Conservation (phyloP, 1,140 invertebrate species). For the Cepaea nemoralis region DNA sequence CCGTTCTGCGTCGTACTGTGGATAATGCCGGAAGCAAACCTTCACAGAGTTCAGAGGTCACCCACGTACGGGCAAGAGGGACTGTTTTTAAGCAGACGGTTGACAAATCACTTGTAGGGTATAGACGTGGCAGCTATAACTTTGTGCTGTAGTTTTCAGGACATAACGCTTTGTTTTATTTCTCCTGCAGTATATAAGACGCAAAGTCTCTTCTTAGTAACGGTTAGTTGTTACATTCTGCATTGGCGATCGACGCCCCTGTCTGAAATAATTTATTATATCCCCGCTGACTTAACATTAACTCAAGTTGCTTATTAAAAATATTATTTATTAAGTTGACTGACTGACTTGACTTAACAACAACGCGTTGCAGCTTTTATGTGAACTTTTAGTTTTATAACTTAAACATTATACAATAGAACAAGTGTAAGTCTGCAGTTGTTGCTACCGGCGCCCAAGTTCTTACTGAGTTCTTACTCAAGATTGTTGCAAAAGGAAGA, state of each 20-base stretch:
- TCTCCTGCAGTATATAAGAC: not conserved
- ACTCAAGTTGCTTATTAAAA: too few relatives aligned
- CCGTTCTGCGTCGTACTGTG: not conserved
- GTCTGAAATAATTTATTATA: too few relatives aligned
- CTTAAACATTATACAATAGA: too few relatives aligned
- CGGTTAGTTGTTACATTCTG: not conserved
- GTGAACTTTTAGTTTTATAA: too few relatives aligned
- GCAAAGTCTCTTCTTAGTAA: not conserved
- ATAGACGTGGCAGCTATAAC: slow-evolving; percentile 7
- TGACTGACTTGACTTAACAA: too few relatives aligned
- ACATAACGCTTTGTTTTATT: not conserved
- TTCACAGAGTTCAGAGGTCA: slow-evolving; percentile 5
- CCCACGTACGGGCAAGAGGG: not conserved
- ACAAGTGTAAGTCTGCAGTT: too few relatives aligned
- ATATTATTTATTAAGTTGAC: too few relatives aligned
- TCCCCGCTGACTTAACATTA: too few relatives aligned
- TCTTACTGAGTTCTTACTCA: not conserved
- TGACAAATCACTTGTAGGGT: not conserved
- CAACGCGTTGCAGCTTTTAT: too few relatives aligned
- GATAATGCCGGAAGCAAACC: not conserved
- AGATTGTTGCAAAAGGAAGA: not conserved
- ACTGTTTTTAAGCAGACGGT: not conserved
- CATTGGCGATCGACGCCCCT: not conserved
- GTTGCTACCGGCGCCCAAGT: not conserved
- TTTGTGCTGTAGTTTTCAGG: not conserved